Evolutionary conservation across 2,113 vertebrate species (phyloP).

Genomic region (Petrocephalus microphthalmus): DNA sequence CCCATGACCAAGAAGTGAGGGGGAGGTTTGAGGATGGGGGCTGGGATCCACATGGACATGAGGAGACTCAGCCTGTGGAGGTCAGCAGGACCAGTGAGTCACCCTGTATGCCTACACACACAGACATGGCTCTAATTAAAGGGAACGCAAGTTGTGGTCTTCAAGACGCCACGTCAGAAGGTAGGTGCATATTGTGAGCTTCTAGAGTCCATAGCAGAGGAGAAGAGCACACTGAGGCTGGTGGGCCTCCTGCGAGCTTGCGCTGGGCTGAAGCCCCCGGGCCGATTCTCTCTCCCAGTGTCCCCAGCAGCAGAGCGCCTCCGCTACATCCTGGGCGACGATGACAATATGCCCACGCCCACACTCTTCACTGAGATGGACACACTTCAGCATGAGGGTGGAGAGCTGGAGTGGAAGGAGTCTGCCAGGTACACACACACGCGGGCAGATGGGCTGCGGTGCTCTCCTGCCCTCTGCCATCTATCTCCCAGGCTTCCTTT

Average conservation of each 20-base stretch:
- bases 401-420: slow-evolving; percentile 96
- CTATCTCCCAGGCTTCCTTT: neutral
- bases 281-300: slow-evolving; percentile 52
- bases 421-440: slow-evolving; percentile 72
- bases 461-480: neutral
- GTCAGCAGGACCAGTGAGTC: slow-evolving; percentile 78
- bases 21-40: slow-evolving; percentile 53
- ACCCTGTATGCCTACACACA: neutral
- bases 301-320: slow-evolving; percentile 88
- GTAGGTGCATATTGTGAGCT: neutral
- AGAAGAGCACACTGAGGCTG: neutral
- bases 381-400: slow-evolving; percentile 85
- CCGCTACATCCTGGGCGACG: slow-evolving; percentile 86
- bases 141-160: neutral
- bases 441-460: neutral
- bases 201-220: neutral
- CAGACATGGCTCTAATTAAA: too few relatives aligned
- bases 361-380: slow-evolving; percentile 98
- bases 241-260: neutral
- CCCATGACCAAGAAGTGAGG: slow-evolving; percentile 51
- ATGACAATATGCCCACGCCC: slow-evolving; percentile 80
- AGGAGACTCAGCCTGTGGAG: slow-evolving; percentile 55
- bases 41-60: slow-evolving; percentile 45
- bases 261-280: neutral
- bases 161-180: neutral